Evolutionary conservation across 2,888 invertebrate species (phyloP).

Genomic region (Coenonympha arcania): DNA sequence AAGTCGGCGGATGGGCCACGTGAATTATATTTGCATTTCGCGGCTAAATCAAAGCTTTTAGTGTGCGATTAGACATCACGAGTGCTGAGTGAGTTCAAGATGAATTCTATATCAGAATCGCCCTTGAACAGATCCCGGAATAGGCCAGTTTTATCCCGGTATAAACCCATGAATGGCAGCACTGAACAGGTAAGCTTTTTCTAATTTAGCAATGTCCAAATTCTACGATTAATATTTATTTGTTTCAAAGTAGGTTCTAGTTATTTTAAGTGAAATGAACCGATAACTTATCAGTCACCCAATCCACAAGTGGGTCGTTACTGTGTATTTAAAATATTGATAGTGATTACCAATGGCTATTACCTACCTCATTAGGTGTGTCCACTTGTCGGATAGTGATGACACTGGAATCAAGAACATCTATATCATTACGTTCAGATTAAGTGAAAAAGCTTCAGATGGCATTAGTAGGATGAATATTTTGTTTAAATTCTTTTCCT

Average conservation of each 20-base stretch:
- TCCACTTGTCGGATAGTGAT: slow-evolving; percentile 1
- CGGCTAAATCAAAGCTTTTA: slow-evolving; percentile 15
- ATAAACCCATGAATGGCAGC: slow-evolving; percentile 46
- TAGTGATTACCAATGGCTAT: slow-evolving; percentile 7
- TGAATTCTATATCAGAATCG: slow-evolving; percentile 62
- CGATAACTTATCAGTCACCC: slow-evolving; percentile 34
- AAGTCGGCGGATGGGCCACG: slow-evolving; percentile 40
- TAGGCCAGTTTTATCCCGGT: slow-evolving; percentile 64
- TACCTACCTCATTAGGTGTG: slow-evolving; percentile 25
- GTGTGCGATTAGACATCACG: slow-evolving; percentile 16
- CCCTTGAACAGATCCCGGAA: slow-evolving; percentile 56
- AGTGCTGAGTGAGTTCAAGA: slow-evolving; percentile 30
- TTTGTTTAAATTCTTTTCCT: too few species aligned
- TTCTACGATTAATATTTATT: not conserved
- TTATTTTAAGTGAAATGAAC: slow-evolving; percentile 9
- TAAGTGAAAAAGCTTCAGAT: not conserved
- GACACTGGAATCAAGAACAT: not conserved
- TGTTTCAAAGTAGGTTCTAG: slow-evolving; percentile 5
- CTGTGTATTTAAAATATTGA: slow-evolving; percentile 15
- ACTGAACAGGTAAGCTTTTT: slow-evolving; percentile 62
- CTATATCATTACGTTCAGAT: not conserved
- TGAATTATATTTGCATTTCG: slow-evolving; percentile 27
- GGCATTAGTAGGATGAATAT: too few species aligned
- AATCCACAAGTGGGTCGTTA: slow-evolving; percentile 35
- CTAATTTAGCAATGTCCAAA: not conserved